These are phyloP conservation scores for Microctonus hyperodae DNA, from an alignment of 2,888 invertebrate genomes.

Conservation along the genomic window DNA sequence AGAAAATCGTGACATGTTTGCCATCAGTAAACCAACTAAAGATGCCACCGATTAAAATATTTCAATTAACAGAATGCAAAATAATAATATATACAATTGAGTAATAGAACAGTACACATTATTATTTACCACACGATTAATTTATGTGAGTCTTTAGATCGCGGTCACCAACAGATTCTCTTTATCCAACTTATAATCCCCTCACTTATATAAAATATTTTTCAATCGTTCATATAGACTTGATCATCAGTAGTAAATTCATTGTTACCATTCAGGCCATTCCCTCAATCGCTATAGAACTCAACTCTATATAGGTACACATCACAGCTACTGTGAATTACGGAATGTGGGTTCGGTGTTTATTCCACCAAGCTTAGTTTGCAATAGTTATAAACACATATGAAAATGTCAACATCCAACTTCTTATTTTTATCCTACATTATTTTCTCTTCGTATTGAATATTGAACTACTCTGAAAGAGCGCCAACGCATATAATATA, in stretches of 20 bases:
- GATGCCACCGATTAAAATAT: conserved; percentile 21
- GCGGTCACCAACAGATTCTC: neutral
- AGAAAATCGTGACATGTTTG: conserved; percentile 6
- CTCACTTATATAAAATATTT: conserved; percentile 5
- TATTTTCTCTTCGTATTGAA: conserved; percentile 28
- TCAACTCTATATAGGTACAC: conserved; percentile 10
- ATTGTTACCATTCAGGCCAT: conserved; percentile 26
- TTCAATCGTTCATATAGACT: neutral
- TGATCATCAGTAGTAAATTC: too few species aligned
- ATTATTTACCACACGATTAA: conserved; percentile 16
- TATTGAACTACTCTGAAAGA: conserved; percentile 43
- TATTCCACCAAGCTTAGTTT: neutral
- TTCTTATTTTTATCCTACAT: conserved; percentile 17
- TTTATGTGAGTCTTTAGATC: conserved; percentile 9
- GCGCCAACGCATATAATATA: conserved; percentile 45
- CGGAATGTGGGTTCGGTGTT: conserved; percentile 57
- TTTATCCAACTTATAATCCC: neutral
- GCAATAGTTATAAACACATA: conserved; percentile 18
- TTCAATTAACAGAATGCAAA: conserved; percentile 26
- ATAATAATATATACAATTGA: conserved; percentile 1
- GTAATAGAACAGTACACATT: conserved; percentile 18
- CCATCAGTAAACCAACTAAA: neutral
- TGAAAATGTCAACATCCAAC: conserved; percentile 29
- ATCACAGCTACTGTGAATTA: conserved; percentile 42
- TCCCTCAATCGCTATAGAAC: conserved; percentile 20